phyloP scores from a whole-genome alignment of 2,888 invertebrate species.

The Drosophila rubida region DNA sequence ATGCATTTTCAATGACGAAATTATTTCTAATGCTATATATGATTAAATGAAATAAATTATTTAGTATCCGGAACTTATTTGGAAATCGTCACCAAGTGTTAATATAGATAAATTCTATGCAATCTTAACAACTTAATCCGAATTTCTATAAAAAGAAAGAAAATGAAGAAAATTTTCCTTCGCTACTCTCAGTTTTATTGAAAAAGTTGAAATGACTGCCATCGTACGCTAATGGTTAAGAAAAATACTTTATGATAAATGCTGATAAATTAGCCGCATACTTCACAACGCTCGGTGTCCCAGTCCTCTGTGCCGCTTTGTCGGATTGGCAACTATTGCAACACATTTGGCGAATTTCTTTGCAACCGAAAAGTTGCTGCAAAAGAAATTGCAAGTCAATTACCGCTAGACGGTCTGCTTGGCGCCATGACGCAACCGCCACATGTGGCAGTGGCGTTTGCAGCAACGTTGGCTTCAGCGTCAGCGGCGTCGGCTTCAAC shows the following conservation, averaged over 20 bases:
- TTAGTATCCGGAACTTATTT: too few species aligned
- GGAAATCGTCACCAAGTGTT: too few species aligned
- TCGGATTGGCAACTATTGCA: conserved; percentile 50
- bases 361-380: conserved; percentile 73
- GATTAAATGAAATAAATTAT: too few species aligned
- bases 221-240: conserved; percentile 10
- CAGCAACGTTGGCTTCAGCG: conserved; percentile 13
- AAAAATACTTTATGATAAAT: conserved; percentile 49
- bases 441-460: conserved; percentile 65
- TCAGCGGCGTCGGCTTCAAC: not conserved
- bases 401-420: conserved; percentile 75
- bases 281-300: conserved; percentile 12
- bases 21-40: not conserved
- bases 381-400: conserved; percentile 81
- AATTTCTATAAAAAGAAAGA: too few species aligned
- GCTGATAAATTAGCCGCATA: conserved; percentile 44
- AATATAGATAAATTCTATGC: too few species aligned
- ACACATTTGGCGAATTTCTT: conserved; percentile 71
- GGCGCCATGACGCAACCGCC: conserved; percentile 76
- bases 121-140: too few species aligned
- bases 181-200: not conserved
- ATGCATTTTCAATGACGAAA: not conserved
- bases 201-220: not conserved
- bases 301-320: conserved; percentile 16
- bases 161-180: too few species aligned